Percentiles rank a stretch among this genome's conserved stretches.
These are phyloP conservation scores for Thalassophryne amazonica DNA, from an alignment of 2,797 vertebrate genomes.

Conservation along the genomic window DNA sequence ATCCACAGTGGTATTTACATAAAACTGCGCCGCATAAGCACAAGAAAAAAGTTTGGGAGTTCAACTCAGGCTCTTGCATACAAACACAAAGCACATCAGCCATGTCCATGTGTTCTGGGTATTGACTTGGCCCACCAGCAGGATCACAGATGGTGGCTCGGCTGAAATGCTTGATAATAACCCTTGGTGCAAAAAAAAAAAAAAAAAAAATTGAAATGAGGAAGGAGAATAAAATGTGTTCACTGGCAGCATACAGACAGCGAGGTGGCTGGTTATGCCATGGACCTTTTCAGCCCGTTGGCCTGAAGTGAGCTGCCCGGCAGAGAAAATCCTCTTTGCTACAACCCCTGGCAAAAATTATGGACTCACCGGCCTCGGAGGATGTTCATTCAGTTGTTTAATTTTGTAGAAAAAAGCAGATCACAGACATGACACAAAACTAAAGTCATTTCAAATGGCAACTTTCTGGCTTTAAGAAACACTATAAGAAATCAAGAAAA, in stretches of 20 bases:
- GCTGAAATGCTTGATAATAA: constrained; percentile 63
- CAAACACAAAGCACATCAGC: constrained; percentile 36
- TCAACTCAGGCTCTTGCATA: constrained; percentile 39
- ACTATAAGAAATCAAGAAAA: too few relatives aligned
- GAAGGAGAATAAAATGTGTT: constrained; percentile 32
- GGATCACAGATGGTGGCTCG: constrained; percentile 64
- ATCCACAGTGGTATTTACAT: constrained; percentile 15
- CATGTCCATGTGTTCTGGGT: constrained; percentile 50
- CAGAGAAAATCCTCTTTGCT: constrained; percentile 59
- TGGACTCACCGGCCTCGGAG: too few relatives aligned
- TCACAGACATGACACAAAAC: too few relatives aligned
- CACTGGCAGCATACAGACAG: constrained; percentile 25
- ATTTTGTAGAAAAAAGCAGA: too few relatives aligned
- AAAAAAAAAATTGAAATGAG: constrained; percentile 25
- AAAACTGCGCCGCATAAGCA: constrained; percentile 10
- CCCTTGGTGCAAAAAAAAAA: constrained; percentile 17
- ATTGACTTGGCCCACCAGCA: constrained; percentile 38
- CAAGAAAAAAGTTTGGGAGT: constrained; percentile 32
- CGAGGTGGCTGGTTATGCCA: constrained; percentile 17
- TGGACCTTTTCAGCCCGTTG: constrained; percentile 27
- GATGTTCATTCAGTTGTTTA: too few relatives aligned
- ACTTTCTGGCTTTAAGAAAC: too few relatives aligned
- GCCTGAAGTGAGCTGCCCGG: constrained; percentile 29
- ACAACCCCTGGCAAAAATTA: too few relatives aligned
- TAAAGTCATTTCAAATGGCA: too few relatives aligned